Evolutionary conservation across 1,140 invertebrate genomes (phyloP).

Genomic region (Lepidotrigona ventralis): DNA sequence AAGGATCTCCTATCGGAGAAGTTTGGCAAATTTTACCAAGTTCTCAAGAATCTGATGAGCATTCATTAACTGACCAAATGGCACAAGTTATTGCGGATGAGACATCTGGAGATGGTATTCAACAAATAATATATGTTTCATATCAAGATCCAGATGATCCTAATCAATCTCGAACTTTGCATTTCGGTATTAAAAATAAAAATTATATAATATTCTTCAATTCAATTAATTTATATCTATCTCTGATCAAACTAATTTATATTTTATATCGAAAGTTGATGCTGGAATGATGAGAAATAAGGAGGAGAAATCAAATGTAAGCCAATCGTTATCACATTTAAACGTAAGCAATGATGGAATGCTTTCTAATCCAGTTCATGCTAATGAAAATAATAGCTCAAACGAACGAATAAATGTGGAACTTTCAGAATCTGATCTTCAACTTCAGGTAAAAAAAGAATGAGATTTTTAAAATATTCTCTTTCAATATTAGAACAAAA

Average conservation of each 20-base stretch:
- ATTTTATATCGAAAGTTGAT: conserved; percentile 62
- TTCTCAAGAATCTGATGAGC: conserved; percentile 63
- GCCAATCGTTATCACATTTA: conserved; percentile 63
- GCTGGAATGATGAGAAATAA: conserved; percentile 69
- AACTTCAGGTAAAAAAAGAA: conserved; percentile 71
- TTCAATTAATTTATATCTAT: conserved; percentile 2
- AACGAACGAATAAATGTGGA: conserved; percentile 64
- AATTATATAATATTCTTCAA: conserved; percentile 8
- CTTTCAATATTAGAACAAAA: neutral
- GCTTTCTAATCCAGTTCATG: conserved; percentile 56
- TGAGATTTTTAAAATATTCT: neutral
- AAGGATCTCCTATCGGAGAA: conserved; percentile 59
- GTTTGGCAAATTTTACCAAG: conserved; percentile 75
- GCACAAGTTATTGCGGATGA: conserved; percentile 68
- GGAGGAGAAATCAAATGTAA: conserved; percentile 51
- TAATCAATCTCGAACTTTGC: conserved; percentile 73
- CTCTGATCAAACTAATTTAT: conserved; percentile 4
- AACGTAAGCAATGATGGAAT: conserved; percentile 62
- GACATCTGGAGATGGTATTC: conserved; percentile 68
- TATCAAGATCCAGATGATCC: conserved; percentile 79
- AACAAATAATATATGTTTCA: conserved; percentile 80
- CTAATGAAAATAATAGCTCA: conserved; percentile 55
- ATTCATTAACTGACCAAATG: conserved; percentile 62
- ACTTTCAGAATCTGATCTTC: conserved; percentile 72
- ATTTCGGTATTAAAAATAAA: conserved; percentile 69